These are phyloP conservation scores for Mormyrops attenuatus DNA, from an alignment of 2,797 vertebrate genomes.

Conservation along the genomic window DNA sequence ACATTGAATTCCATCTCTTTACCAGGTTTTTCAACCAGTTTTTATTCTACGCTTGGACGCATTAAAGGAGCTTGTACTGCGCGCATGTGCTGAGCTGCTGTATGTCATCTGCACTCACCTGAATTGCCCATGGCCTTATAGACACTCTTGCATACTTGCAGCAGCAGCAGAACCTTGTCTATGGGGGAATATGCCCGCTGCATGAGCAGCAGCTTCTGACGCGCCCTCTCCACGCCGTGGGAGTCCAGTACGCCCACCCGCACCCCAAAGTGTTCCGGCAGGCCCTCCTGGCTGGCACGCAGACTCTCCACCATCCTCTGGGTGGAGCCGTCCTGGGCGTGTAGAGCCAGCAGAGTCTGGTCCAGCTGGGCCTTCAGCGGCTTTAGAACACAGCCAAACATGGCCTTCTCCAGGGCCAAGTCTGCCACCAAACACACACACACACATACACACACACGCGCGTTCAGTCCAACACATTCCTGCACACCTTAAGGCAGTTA, in stretches of 20 bases:
- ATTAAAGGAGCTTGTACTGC: neutral
- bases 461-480: neutral
- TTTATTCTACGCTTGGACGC: neutral
- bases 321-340: constrained; percentile 61
- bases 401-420: constrained; percentile 70
- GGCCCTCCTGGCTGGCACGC: constrained; percentile 52
- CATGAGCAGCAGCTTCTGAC: constrained; percentile 70
- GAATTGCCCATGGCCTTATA: constrained; percentile 65
- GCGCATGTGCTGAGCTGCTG: neutral
- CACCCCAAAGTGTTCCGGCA: constrained; percentile 59
- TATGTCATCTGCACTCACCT: constrained; percentile 49
- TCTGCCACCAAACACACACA: constrained; percentile 52
- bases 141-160: constrained; percentile 81
- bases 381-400: constrained; percentile 74
- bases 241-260: constrained; percentile 57
- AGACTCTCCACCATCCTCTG: constrained; percentile 67
- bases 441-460: neutral
- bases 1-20: neutral
- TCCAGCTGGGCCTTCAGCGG: constrained; percentile 66
- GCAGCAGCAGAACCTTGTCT: constrained; percentile 75
- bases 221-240: constrained; percentile 63
- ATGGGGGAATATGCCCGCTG: constrained; percentile 73
- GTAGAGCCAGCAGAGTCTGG: constrained; percentile 55
- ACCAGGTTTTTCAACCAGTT: neutral
- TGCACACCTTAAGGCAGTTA: neutral